Conservation (phyloP, 2,888 invertebrate genomes). For the Phoronis australis region DNA sequence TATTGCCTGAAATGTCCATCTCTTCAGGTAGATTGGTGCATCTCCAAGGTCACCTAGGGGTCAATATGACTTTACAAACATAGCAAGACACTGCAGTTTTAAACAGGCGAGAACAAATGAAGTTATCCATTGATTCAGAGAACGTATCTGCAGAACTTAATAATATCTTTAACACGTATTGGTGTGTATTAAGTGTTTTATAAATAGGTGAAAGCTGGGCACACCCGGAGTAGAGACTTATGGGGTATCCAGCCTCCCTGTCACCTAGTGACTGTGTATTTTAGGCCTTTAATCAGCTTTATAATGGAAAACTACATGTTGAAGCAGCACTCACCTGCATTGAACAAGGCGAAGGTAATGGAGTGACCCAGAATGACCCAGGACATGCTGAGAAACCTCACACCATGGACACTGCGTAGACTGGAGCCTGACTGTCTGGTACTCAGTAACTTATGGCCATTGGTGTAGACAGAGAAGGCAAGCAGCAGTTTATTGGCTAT, state of each 20-base stretch:
- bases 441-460: conserved; percentile 59
- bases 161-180: too few relatives aligned
- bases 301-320: too few relatives aligned
- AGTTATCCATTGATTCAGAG: too few relatives aligned
- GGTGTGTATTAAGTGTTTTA: too few relatives aligned
- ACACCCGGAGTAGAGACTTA: too few relatives aligned
- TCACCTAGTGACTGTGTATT: not conserved
- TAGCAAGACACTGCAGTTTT: too few relatives aligned
- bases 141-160: too few relatives aligned
- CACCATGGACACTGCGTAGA: conserved; percentile 67
- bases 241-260: not conserved
- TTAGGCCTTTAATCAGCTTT: not conserved
- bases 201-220: too few relatives aligned
- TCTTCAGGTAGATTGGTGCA: conserved; percentile 3
- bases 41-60: too few relatives aligned
- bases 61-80: too few relatives aligned
- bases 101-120: too few relatives aligned
- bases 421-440: conserved; percentile 54
- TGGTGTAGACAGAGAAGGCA: conserved; percentile 66
- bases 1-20: conserved; percentile 34
- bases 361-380: conserved; percentile 35
- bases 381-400: conserved; percentile 55
- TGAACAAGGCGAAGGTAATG: conserved; percentile 19
- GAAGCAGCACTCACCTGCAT: conserved; percentile 6
- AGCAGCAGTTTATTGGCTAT: conserved; percentile 39